Evolutionary conservation across 2,797 vertebrate genomes (phyloP).

Genomic region (Argyrosomus regius): DNA sequence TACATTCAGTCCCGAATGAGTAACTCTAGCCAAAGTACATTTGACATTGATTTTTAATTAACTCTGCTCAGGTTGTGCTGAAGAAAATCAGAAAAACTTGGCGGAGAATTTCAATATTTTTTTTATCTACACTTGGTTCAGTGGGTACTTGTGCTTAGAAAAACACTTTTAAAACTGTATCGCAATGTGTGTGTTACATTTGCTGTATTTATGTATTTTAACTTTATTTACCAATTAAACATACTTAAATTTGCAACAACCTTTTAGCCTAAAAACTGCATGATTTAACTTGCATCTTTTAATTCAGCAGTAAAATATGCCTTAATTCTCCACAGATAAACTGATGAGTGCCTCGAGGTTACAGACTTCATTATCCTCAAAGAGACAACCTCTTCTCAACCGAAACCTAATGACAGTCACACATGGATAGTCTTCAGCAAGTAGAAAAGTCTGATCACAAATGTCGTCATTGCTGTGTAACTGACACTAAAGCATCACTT

Average conservation of each 20-base stretch:
- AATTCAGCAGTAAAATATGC: neutral
- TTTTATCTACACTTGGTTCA: neutral
- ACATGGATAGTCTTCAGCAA: neutral
- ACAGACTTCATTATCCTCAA: neutral
- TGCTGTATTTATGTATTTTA: neutral
- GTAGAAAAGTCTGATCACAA: neutral
- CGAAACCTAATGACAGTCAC: neutral
- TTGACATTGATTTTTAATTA: constrained; percentile 46
- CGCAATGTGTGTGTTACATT: neutral
- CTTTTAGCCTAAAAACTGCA: neutral
- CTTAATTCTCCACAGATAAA: neutral
- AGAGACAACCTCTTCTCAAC: neutral
- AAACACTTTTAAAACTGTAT: neutral
- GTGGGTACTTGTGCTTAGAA: neutral
- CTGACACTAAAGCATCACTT: neutral
- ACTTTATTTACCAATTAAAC: neutral
- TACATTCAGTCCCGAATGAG: constrained; percentile 28
- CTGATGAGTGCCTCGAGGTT: neutral
- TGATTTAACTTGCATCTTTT: neutral
- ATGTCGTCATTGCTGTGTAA: neutral
- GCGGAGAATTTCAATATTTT: neutral
- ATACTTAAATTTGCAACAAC: neutral
- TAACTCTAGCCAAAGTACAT: neutral
- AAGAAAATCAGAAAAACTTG: neutral
- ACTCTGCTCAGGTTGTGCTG: constrained; percentile 13